Percentiles rank a stretch among this genome's conserved stretches.
Evolutionary conservation across 1,140 invertebrate species (phyloP).

Genomic region (Armadillidium nasatum): DNA sequence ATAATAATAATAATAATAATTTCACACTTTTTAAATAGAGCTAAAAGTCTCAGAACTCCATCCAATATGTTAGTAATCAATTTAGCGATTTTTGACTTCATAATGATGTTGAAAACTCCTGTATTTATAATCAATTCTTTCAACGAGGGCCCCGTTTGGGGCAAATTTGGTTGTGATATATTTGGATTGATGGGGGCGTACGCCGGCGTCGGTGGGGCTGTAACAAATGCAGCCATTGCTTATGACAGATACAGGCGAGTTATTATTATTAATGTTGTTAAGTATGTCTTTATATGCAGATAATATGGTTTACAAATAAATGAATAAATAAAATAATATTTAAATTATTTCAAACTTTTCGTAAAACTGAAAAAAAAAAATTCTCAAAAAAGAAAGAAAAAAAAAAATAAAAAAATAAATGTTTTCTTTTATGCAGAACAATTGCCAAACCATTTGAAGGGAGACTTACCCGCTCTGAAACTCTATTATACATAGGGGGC

Average conservation of each 20-base stretch:
- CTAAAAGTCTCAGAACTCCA: slow-evolving; percentile 81
- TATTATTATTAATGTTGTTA: slow-evolving; percentile 27
- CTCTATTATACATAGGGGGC: slow-evolving; percentile 63
- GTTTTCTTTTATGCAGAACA: slow-evolving; percentile 58
- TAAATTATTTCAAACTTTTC: too few species aligned
- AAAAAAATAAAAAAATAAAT: not conserved
- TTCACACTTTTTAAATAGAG: slow-evolving; percentile 60
- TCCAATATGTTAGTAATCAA: slow-evolving; percentile 79
- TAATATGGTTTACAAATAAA: too few species aligned
- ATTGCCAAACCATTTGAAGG: slow-evolving; percentile 76
- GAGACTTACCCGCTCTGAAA: slow-evolving; percentile 68
- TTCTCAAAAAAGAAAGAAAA: too few species aligned
- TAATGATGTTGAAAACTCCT: slow-evolving; percentile 71
- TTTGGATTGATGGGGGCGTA: slow-evolving; percentile 71
- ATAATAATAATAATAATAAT: too few species aligned
- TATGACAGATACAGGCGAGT: slow-evolving; percentile 66
- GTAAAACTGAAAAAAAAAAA: too few species aligned
- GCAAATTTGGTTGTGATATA: slow-evolving; percentile 67
- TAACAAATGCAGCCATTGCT: slow-evolving; percentile 72
- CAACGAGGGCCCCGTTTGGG: slow-evolving; percentile 65
- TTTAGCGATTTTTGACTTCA: slow-evolving; percentile 77
- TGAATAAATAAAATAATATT: too few species aligned
- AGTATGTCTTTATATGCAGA: too few species aligned
- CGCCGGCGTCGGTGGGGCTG: slow-evolving; percentile 70
- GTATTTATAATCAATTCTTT: slow-evolving; percentile 83